Base-by-base conservation (phyloP, 1,140 invertebrate genomes). In the Pseudobourletiella spinata region DNA sequence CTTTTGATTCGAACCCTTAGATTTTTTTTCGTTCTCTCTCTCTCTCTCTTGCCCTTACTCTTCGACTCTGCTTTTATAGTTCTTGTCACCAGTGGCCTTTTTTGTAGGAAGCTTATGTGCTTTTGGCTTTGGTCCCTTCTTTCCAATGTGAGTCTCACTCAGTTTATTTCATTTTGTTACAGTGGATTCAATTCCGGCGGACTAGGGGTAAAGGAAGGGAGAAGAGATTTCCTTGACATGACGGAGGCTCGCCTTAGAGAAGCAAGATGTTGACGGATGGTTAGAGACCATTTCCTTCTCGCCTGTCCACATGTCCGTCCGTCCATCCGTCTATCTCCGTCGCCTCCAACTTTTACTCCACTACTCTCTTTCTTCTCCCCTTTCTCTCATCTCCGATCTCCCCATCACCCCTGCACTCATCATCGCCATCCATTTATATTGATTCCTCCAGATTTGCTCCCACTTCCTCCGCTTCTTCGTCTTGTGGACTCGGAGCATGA, bases 141-240 rank as follows among this genome's bases (percentile, higher is more conserved):
- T n/a, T n/a, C n/a, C n/a, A n/a, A n/a, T n/a, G n/a, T n/a, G n/a
- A n/a, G n/a, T n/a, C n/a, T n/a, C 18, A 8, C 8, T 15, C 44
- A 46, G 44, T 46, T 46, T 46, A 46, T 46, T 46, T 46, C 44
- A 46, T 46, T 46, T 46, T 46, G 44, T 46, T 46, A 6, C 44
- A 46, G 15, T 46, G 15, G 44, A 46, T 46, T 46, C 44, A 46
- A 46, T 46, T 46, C 44, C 8, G 22, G 18, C 8, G 8, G 18
- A 20, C 6, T 6, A 18, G 8, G 44, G 44, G 18, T 18, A 46
- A 20, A 18, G 44, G 44, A 20, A 46, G 44, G 8, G 18, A 18
- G 44, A 46, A 46, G 18, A 46, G 6, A 46, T 20, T 14, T 8
- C 44, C 4, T 46, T 46, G 44, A 46, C 44, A 46, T 46, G 44